Conservation (phyloP, 2,113 vertebrate genomes). For the Chlorocebus sabaeus region DNA sequence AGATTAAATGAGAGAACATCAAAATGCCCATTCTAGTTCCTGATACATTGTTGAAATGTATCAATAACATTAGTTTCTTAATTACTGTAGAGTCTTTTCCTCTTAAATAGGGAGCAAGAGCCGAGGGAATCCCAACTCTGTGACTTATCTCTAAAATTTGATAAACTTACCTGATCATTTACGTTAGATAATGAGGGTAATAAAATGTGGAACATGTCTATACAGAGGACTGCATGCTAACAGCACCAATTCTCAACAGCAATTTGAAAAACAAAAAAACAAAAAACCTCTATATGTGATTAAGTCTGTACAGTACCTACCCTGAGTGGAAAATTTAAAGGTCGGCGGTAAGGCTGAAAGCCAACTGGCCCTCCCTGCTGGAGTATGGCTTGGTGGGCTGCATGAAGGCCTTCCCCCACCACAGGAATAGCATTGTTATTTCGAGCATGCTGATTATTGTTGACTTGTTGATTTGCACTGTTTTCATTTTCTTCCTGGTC, state of each 20-base stretch:
- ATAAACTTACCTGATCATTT: not conserved
- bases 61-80: not conserved
- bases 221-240: not conserved
- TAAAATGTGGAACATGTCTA: not conserved
- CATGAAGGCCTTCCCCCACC: slow-evolving; percentile 96
- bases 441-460: slow-evolving; percentile 92
- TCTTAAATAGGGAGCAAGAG: not conserved
- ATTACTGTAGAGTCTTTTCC: not conserved
- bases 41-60: not conserved
- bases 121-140: not conserved
- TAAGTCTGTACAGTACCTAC: slow-evolving; percentile 78
- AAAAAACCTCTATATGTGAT: not conserved
- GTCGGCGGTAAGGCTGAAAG: slow-evolving; percentile 97
- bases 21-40: not conserved
- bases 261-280: not conserved
- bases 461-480: slow-evolving; percentile 92
- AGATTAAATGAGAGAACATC: not conserved
- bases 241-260: not conserved
- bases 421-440: slow-evolving; percentile 94
- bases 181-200: not conserved
- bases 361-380: slow-evolving; percentile 98
- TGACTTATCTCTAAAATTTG: not conserved
- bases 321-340: slow-evolving; percentile 94
- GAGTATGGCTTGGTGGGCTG: slow-evolving; percentile 98
- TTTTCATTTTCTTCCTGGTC: slow-evolving; percentile 97